Evolutionary conservation across 2,113 vertebrate genomes (phyloP).

Genomic region (Eretmochelys imbricata): DNA sequence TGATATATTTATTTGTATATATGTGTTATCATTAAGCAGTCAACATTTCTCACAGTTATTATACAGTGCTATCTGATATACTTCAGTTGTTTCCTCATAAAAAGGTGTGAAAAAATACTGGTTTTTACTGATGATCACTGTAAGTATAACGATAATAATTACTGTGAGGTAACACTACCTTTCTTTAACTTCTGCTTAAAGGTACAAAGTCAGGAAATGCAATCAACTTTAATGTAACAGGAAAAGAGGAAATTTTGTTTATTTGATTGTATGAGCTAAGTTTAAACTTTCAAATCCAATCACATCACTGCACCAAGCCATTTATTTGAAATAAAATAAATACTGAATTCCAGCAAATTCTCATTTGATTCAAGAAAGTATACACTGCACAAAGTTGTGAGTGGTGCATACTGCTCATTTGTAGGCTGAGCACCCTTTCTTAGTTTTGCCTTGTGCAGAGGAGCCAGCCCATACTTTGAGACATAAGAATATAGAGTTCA

Average conservation of each 20-base stretch:
- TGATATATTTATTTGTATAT: background rate
- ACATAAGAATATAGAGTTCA: background rate
- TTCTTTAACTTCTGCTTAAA: background rate
- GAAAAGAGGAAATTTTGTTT: background rate
- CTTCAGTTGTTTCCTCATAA: background rate
- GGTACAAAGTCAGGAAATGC: no score
- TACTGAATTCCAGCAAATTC: background rate
- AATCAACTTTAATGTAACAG: background rate
- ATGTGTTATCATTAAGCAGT: background rate
- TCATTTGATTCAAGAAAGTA: background rate
- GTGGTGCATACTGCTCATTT: background rate
- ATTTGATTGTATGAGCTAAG: background rate
- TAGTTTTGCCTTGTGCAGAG: background rate
- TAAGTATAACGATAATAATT: background rate
- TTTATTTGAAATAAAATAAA: background rate
- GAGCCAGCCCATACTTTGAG: background rate
- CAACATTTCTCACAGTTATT: background rate
- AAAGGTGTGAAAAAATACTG: background rate
- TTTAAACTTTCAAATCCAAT: background rate
- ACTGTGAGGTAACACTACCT: background rate
- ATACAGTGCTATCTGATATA: background rate
- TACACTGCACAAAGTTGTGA: background rate
- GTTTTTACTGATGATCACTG: background rate
- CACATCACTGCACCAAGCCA: background rate
- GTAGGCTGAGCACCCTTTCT: background rate